Evolutionary conservation across 2,113 vertebrate species (phyloP), one percentile per base, ranked within the genome.

Genomic region (Alectura lathami): DNA sequence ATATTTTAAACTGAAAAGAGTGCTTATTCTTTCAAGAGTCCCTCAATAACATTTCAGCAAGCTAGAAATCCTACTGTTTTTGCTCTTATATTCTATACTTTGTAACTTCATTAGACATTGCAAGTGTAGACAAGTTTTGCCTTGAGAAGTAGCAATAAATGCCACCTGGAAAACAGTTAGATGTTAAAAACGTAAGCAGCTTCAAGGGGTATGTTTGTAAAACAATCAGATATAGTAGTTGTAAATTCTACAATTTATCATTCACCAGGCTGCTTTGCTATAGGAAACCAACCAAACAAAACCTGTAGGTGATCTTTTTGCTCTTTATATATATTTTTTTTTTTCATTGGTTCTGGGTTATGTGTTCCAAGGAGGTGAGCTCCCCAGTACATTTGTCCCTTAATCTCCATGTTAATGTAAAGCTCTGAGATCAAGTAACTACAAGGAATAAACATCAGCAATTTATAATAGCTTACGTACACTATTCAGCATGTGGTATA

Each of bases 401-500:
- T 32, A 32, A 57, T 53, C 21, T 81, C 34, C 48, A 23, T 47
- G n/a, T n/a, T 69, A 66, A 82, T 69, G 29, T 27, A 53, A 91
- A 69, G 17, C 47, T 66, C 32, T 42, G 26, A 77, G 54, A 93
- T 29, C 32, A 56, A 83, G 57, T 84, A 81, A 27, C 82, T 79
- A 38, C 59, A 72, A 86, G 42, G 50, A 66, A 68, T 15, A 64
- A 88, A 97, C 67, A n/a, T 38, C 92, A 92, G 78, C 45, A 87
- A 57, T 26, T 75, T 45, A 34, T 24, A 86, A 63, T 86, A 66
- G 43, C 42, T 86, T 89, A 48, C 80, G 94, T 93, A 94, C 88
- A 68, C 96, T 95, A 92, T 95, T 94, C 73, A 93, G 82, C 64
- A 83, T 88, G 54, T 86, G 87, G 63, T 77, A 77, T 74, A 87